These are phyloP conservation scores for Aldabrachelys gigantea DNA, from an alignment of 2,113 vertebrate genomes.

Conservation along the genomic window DNA sequence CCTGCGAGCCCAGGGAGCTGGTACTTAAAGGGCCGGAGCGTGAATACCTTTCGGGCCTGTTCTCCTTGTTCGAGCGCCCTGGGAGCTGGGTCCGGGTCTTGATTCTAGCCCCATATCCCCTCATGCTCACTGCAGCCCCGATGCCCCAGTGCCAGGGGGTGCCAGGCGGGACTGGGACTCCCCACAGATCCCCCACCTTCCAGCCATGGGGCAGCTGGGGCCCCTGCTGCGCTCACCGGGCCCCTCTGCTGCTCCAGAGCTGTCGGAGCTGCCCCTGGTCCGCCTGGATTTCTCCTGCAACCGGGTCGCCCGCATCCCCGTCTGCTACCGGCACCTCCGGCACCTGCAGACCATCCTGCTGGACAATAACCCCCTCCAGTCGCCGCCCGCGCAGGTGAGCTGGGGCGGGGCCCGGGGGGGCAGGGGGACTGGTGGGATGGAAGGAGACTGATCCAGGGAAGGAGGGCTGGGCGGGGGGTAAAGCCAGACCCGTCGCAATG, in stretches of 20 bases:
- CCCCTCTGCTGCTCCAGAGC: slow-evolving; percentile 75
- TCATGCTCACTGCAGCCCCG: no score
- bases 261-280: slow-evolving; percentile 89
- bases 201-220: no score
- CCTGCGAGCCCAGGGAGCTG: background rate
- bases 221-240: background rate
- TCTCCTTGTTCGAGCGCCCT: no score
- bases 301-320: slow-evolving; percentile 85
- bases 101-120: background rate
- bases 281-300: slow-evolving; percentile 93
- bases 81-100: no score
- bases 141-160: background rate
- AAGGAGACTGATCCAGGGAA: background rate
- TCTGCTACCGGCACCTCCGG: slow-evolving; percentile 89
- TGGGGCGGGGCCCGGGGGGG: no score
- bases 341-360: slow-evolving; percentile 88
- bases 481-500: background rate
- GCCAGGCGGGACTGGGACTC: background rate
- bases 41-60: background rate
- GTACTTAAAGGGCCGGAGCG: background rate
- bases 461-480: no score
- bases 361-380: slow-evolving; percentile 91
- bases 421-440: background rate
- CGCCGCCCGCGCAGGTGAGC: slow-evolving; percentile 85
- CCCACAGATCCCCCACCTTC: background rate